These are phyloP conservation scores for Axea sp. DNA, from an alignment of 2,888 invertebrate species.

Conservation along the genomic window DNA sequence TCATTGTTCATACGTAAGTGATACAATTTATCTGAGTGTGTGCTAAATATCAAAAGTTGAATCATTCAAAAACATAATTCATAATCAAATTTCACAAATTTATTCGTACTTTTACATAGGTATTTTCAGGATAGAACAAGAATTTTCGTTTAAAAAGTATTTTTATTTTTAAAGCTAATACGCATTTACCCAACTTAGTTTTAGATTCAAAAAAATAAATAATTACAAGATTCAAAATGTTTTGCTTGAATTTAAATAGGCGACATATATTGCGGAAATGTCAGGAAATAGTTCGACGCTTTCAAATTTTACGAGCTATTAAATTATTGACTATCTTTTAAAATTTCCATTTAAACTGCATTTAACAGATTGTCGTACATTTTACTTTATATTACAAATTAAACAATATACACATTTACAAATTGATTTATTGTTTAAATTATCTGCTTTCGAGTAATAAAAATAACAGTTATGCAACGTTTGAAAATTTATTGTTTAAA, in stretches of 20 bases:
- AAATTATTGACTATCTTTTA: neutral
- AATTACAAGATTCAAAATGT: conserved; percentile 21
- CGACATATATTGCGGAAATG: conserved; percentile 39
- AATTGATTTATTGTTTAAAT: neutral
- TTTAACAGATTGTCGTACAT: conserved; percentile 11
- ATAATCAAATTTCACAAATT: conserved; percentile 48
- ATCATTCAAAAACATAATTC: conserved; percentile 26
- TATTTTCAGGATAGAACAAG: conserved; percentile 43
- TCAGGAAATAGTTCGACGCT: neutral
- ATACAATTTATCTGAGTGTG: conserved; percentile 2
- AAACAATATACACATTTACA: neutral
- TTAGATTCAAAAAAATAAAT: conserved; percentile 19
- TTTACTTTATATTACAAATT: neutral
- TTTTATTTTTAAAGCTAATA: conserved; percentile 30
- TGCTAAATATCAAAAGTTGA: conserved; percentile 17
- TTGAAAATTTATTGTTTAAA: neutral
- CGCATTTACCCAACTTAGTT: conserved; percentile 33
- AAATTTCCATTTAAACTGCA: conserved; percentile 9
- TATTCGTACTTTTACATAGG: conserved; percentile 41
- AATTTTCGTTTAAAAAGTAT: conserved; percentile 42
- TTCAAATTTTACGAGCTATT: conserved; percentile 11
- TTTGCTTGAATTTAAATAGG: conserved; percentile 17
- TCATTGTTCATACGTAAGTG: neutral
- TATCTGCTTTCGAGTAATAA: neutral
- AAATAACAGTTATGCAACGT: neutral